phyloP scores from a whole-genome alignment of 92 coral and sea anemone genomes.

The Ricordea florida region DNA sequence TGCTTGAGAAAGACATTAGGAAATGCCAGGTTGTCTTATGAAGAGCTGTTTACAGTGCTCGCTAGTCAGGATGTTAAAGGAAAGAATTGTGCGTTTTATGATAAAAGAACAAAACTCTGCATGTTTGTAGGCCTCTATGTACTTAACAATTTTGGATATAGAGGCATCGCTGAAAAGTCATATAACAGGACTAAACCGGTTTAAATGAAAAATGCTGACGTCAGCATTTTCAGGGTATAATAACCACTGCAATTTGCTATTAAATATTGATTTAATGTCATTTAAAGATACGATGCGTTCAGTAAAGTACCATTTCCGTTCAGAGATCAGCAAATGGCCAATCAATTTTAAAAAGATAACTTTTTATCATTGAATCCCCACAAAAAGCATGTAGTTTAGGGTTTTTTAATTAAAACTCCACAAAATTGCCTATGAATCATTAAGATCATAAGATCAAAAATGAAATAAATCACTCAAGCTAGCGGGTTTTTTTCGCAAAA shows the following conservation, averaged over 20 bases:
- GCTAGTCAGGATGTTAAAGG: no score
- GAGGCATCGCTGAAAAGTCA: constrained; percentile 32
- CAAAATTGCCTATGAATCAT: not conserved
- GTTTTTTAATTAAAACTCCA: not conserved
- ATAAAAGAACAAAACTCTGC: constrained; percentile 30
- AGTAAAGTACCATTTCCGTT: not conserved
- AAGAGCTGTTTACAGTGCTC: no score
- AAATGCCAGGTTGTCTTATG: no score
- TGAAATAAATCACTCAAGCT: not conserved
- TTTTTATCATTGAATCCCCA: no score
- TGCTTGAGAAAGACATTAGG: no score
- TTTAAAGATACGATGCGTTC: not conserved
- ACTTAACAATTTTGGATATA: constrained; percentile 33
- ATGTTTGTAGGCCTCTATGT: constrained; percentile 11
- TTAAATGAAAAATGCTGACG: constrained; percentile 27
- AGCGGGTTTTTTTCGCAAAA: not conserved
- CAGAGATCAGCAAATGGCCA: not conserved
- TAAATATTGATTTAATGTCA: not conserved
- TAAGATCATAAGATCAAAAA: not conserved
- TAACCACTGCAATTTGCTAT: not conserved
- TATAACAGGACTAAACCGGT: constrained; percentile 8
- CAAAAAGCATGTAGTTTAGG: no score
- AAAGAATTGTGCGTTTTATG: constrained; percentile 39
- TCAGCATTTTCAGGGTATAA: constrained; percentile 11
- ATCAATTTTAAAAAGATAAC: not conserved